Conservation (phyloP, 2,113 vertebrate genomes). For the Otis tarda region DNA sequence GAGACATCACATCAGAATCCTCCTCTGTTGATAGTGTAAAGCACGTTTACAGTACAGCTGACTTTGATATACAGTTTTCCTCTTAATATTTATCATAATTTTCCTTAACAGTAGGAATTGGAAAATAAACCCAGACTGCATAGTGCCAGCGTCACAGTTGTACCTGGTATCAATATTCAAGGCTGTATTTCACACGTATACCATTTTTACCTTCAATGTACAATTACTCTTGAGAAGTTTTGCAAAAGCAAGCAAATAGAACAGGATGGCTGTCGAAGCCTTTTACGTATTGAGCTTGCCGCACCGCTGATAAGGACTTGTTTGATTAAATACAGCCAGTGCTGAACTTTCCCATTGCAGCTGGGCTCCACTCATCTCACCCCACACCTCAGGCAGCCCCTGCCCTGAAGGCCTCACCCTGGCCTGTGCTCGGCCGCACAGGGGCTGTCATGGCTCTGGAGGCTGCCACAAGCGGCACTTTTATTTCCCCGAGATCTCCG, state of each 20-base stretch:
- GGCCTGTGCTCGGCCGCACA: not conserved
- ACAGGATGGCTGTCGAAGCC: fast-evolving
- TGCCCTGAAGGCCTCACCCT: not conserved
- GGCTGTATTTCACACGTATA: not conserved
- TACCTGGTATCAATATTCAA: not conserved
- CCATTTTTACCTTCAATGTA: not conserved
- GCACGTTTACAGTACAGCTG: not conserved
- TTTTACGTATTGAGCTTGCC: not conserved
- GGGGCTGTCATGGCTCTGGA: not conserved
- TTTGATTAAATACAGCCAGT: not conserved
- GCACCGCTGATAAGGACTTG: not conserved
- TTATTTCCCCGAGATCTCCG: fast-evolving
- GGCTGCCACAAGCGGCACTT: fast-evolving
- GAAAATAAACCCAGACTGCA: fast-evolving
- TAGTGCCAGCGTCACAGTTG: not conserved
- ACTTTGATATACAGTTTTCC: not conserved
- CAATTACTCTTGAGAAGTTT: not conserved
- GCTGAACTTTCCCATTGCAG: not conserved
- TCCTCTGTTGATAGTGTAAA: not conserved
- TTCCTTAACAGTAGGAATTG: not conserved
- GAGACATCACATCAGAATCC: not conserved
- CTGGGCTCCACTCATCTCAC: not conserved
- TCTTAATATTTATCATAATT: not conserved
- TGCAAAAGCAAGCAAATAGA: not conserved
- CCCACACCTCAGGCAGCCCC: fast-evolving